Base-by-base conservation (phyloP, 2,888 invertebrate species). In the Epinotia nisella region DNA sequence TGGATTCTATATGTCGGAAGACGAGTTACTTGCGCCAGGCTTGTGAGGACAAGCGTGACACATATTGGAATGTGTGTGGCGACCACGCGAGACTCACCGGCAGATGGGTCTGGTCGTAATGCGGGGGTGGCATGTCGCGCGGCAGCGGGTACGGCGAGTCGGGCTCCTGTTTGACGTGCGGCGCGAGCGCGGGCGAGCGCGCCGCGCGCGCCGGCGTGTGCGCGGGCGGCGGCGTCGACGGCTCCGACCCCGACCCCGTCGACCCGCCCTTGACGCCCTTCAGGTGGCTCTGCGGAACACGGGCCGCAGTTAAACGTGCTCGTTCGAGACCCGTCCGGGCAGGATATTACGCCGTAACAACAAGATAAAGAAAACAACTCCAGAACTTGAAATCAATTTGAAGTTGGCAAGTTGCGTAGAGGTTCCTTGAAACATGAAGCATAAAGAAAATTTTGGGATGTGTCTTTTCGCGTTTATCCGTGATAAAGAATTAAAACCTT, bases 161-260 rank as follows among this genome's bases (percentile, higher is more conserved):
- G 75, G 95, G 93, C 90, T 96, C 96, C 88, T 95, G 95, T 90
- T 96, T 96, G 80, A 95, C 94, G 82, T 49, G 78, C 70, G 80
- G 78, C 75, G 81, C 76, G 75, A 76, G 82, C 72, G 80, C 95
- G 90, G 86, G 95, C 76, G 89, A 85, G 79, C 87, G 89, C 41
- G 83, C 79, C 65, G 85, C 79, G 75, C 91, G 88, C 74, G 78
- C 83, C 79, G 86, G 81, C 77, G 88, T 79, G 86, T 93, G 93
- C 83, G 94, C 93, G 60, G 93, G 93, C 82, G 92, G 94, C 79
- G 93, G 94, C 78, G 92, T 92, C 77, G 91, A 91, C 81, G 90
- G 91, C 88, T 92, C 93, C 79, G 92, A 92, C 76, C 95, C 91
- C 2, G 91, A 92, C 19, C 92, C 93, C 80, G 90, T 90, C 64